Base-by-base conservation (phyloP, 1,140 invertebrate genomes). In the Bactericera cockerelli region DNA sequence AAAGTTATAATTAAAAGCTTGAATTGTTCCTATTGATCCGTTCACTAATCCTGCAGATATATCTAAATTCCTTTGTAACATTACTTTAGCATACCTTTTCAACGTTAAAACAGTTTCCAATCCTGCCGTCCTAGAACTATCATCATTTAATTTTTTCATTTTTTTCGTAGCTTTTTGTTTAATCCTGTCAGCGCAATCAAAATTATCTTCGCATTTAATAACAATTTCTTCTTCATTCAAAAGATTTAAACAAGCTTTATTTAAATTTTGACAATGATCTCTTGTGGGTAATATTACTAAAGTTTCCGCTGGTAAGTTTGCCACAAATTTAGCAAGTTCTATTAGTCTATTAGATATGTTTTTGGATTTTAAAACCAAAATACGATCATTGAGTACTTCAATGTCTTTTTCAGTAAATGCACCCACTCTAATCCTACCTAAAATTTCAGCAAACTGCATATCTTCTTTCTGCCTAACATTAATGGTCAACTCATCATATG, bases 61-160 rank as follows among this genome's bases (percentile, higher is more conserved):
- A 60, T 14, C 66, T 38, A 62, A 66, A 60, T 55, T 65, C 67
- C 55, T 66, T 59, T 26, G 62, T 28, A 57, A 65, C 64, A 26
- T 21, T 1, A 31, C 63, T 39, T n/a, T 4, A 49, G n/a, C n/a
- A 22, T 49, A 19, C 42, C 22, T 49, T 49, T 6, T 6, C 19
- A n/a, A 49, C n/a, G 19, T 10, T 49, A 4, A 3, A 6, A 22
- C 22, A 8, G 8, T 36, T 36, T 49, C 42, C 22, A 49, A 49
- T 6, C 42, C 42, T 4, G 42, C 42, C 19, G 42, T 26, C 63
- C 63, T 66, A 21, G 65, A 56, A 59, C 64, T 38, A 38, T 56
- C 39, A 38, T 26, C 61, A 33, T 59, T 61, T 19, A 60, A 59
- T 49, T 59, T 59, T 21, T 61, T 63, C 14, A 67, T n/a, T 16